Percentiles rank a stretch among this genome's conserved stretches.
Evolutionary conservation across 2,797 vertebrate species (phyloP).

Genomic region (Anas bahamensis): DNA sequence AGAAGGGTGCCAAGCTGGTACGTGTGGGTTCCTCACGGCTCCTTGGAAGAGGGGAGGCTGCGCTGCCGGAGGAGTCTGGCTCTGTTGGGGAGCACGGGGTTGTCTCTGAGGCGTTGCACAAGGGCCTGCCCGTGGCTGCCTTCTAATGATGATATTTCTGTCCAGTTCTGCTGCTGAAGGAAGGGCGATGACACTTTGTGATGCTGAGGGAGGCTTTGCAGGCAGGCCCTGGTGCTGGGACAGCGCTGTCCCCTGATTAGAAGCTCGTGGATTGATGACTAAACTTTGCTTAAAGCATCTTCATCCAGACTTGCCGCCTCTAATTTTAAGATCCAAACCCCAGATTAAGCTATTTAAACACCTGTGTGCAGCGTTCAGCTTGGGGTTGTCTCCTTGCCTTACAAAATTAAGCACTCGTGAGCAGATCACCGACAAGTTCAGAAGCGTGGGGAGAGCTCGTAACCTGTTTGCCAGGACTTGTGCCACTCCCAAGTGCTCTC

Average conservation of each 20-base stretch:
- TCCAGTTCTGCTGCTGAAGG: slow-evolving; percentile 97
- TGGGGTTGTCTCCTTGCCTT: not conserved
- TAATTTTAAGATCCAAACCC: not conserved
- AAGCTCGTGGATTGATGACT: not conserved
- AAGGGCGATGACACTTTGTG: slow-evolving; percentile 78
- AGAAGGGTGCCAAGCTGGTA: slow-evolving; percentile 98
- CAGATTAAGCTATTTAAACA: not conserved
- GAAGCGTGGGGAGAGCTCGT: not conserved
- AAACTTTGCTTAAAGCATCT: not conserved
- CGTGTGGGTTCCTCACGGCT: not conserved
- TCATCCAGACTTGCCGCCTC: not conserved
- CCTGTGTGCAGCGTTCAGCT: accelerated
- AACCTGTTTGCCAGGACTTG: not conserved
- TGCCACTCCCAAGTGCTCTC: not conserved
- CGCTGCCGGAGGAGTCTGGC: not conserved
- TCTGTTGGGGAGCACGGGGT: not conserved
- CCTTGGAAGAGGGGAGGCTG: not conserved
- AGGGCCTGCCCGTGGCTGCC: slow-evolving; percentile 36
- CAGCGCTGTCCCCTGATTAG: not conserved
- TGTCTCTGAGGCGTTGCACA: not conserved
- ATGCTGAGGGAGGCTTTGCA: slow-evolving; percentile 86
- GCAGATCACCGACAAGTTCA: not conserved
- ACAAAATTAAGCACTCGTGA: not conserved
- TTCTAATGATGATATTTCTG: slow-evolving; percentile 89
- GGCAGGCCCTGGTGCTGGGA: not conserved